These are phyloP conservation scores for Amphibalanus amphitrite DNA, from an alignment of 1,140 invertebrate species.

Conservation along the genomic window DNA sequence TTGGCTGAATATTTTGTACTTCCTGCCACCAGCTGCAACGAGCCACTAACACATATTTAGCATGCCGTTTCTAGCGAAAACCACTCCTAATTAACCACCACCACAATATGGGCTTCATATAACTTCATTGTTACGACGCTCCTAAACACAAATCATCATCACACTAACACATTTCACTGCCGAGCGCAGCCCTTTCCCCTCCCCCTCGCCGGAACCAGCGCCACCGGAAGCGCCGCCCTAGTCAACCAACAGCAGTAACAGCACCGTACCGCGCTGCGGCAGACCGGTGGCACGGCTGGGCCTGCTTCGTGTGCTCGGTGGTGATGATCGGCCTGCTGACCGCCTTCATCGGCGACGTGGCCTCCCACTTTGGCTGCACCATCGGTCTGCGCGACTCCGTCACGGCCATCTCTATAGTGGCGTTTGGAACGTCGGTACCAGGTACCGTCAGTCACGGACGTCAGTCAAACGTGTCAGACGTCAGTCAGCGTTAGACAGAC, in stretches of 20 bases:
- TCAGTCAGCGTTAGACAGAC: background rate
- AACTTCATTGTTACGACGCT: too few species aligned
- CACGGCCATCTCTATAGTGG: constrained; percentile 44
- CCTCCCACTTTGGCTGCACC: constrained; percentile 42
- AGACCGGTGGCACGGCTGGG: constrained; percentile 35
- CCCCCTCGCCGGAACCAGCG: too few species aligned
- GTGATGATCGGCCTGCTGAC: constrained; percentile 39
- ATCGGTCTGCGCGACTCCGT: constrained; percentile 40
- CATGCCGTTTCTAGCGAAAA: too few species aligned
- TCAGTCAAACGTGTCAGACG: background rate
- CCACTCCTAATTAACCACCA: too few species aligned
- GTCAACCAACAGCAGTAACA: background rate
- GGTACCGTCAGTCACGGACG: constrained; percentile 24
- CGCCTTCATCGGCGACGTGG: constrained; percentile 41
- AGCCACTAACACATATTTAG: too few species aligned
- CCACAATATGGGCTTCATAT: too few species aligned
- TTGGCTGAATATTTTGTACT: too few species aligned
- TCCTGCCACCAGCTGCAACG: too few species aligned
- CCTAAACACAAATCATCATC: background rate
- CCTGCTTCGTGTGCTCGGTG: constrained; percentile 39
- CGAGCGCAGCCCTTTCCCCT: background rate
- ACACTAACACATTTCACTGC: too few species aligned
- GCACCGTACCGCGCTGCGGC: constrained; percentile 9
- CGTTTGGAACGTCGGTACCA: constrained; percentile 39
- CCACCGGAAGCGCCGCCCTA: too few species aligned